A percentile compares a stretch with the other conserved stretches of the same genome.
phyloP scores from a whole-genome alignment of 2,797 vertebrate species.

The Myripristis jacobus region DNA sequence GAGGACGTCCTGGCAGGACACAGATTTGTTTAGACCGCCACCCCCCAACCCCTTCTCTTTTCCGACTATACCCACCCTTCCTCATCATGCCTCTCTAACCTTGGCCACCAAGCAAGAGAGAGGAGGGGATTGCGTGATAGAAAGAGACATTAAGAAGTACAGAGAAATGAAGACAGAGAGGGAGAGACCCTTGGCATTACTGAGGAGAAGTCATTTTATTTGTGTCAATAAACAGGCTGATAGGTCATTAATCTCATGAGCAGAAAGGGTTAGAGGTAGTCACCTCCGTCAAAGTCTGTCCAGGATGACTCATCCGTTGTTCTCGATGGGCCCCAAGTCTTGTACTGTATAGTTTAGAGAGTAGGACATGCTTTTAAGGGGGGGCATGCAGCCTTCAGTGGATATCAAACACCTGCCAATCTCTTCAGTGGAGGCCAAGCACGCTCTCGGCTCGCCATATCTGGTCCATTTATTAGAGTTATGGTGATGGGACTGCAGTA shows the following conservation, averaged over 20 bases:
- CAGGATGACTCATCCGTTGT: constrained; percentile 80
- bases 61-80: constrained; percentile 58
- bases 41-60: constrained; percentile 23
- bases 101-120: constrained; percentile 67
- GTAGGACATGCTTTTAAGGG: constrained; percentile 57
- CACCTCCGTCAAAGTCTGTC: constrained; percentile 68
- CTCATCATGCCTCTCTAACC: constrained; percentile 72
- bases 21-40: constrained; percentile 79
- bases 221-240: constrained; percentile 81
- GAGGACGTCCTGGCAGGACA: constrained; percentile 81
- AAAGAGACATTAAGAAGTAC: constrained; percentile 30
- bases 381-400: constrained; percentile 46
- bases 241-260: constrained; percentile 79
- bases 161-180: constrained; percentile 26
- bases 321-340: constrained; percentile 66
- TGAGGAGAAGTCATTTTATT: constrained; percentile 76
- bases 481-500: constrained; percentile 64
- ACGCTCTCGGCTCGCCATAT: constrained; percentile 62
- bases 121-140: constrained; percentile 22
- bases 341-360: constrained; percentile 68
- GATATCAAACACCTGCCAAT: constrained; percentile 81
- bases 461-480: constrained; percentile 78
- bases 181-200: constrained; percentile 61
- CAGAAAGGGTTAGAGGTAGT: constrained; percentile 67
- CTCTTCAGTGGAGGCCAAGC: constrained; percentile 61